A percentile compares a stretch with the other conserved stretches of the same genome.
Evolutionary conservation across 2,113 vertebrate species (phyloP).

Genomic region (Sprattus sprattus): DNA sequence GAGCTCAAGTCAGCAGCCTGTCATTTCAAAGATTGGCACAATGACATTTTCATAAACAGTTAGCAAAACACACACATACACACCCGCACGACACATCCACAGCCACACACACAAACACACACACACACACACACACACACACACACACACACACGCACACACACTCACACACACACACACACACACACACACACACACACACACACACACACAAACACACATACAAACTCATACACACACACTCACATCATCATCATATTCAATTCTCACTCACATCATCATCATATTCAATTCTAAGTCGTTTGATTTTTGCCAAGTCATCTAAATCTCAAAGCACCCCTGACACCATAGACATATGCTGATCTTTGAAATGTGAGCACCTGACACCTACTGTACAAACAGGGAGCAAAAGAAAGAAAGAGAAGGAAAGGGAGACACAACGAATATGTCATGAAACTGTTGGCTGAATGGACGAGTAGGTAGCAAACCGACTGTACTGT

Average conservation of each 20-base stretch:
- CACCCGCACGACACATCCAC: neutral
- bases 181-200: slow-evolving; percentile 8
- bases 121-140: neutral
- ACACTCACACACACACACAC: slow-evolving; percentile 47
- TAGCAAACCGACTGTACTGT: neutral
- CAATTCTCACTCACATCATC: slow-evolving; percentile 2
- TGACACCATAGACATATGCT: slow-evolving; percentile 6
- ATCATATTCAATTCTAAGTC: neutral
- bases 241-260: slow-evolving; percentile 5
- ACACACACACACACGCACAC: slow-evolving; percentile 24
- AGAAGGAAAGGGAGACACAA: neutral
- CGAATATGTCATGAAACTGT: neutral
- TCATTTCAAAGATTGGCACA: neutral
- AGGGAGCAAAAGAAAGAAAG: slow-evolving; percentile 17
- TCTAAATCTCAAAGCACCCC: neutral
- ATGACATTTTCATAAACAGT: neutral
- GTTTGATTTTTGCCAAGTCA: neutral
- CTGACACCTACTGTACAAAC: slow-evolving; percentile 32
- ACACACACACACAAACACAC: slow-evolving; percentile 7
- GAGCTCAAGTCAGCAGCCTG: neutral
- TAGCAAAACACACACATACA: neutral
- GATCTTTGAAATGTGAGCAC: slow-evolving; percentile 8
- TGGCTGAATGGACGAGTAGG: neutral
- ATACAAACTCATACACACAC: neutral
- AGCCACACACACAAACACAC: neutral